Base-by-base conservation (phyloP, 2,888 invertebrate species). In the Abrostola tripartita region DNA sequence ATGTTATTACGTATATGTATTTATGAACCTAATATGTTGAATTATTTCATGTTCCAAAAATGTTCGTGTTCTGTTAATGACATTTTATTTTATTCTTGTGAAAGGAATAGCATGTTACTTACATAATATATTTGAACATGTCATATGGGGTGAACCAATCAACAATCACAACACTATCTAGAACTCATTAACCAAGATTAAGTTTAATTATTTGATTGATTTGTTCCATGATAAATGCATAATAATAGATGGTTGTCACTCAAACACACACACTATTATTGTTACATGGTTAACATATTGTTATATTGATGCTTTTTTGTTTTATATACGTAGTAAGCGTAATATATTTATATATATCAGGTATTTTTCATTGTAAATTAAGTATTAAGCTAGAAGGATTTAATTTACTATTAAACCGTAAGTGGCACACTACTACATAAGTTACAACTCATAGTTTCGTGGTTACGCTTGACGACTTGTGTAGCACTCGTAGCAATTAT, bases 1-100 rank as follows among this genome's bases (percentile, higher is more conserved):
- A 52, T 70, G 55, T 68, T 73, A 59, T 59, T 64, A 64, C 63
- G 71, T 53, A 50, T 65, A 76, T 74, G 65, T 73, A 70, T 65
- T 67, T 67, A 68, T 70, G 62, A 54, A 64, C 49, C 52, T 63
- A 52, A 71, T 64, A 50, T 58, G 49, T 71, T 69, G 36, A 9
- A 47, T 51, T 42, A 47, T 60, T 55, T 63, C 57, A 24, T 12
- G 62, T 66, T 53, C 35, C 35, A 50, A 36, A 6, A 6, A 36
- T 7, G 58, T 65, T 52, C 67, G 12, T 51, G 54, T 60, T 70
- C 36, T 41, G 57, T 63, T 65, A 54, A 52, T 42, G 59, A 57
- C 55, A 59, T 69, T 55, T 50, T 1, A 14, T 60, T 72, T 68
- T 56, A 58, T 74, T 61, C 52, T 55, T 63, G 59, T 74, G 68